phyloP scores from a whole-genome alignment of 2,888 invertebrate genomes.

The Villa cingulata region DNA sequence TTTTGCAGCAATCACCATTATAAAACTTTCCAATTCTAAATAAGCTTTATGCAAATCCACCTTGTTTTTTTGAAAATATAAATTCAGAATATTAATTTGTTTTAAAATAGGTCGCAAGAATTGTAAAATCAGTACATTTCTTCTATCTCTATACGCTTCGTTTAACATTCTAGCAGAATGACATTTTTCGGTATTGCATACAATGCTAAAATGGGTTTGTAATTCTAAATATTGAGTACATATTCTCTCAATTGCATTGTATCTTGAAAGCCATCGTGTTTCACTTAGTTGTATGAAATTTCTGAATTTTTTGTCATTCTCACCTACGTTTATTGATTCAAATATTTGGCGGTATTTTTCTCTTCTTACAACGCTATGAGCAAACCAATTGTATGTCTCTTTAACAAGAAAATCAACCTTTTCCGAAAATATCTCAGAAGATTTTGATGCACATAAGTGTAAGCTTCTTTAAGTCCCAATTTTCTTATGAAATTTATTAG shows the following conservation, averaged over 20 bases:
- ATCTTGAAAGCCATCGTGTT: not conserved
- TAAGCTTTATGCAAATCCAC: not conserved
- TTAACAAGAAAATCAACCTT: too few relatives aligned
- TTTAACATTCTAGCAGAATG: not conserved
- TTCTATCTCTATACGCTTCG: not conserved
- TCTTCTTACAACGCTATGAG: too few relatives aligned
- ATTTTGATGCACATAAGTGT: too few relatives aligned
- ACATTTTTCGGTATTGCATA: not conserved
- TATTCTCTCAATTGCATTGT: not conserved
- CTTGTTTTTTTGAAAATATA: not conserved
- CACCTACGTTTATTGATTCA: not conserved
- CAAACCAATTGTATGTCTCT: too few relatives aligned
- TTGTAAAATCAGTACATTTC: not conserved
- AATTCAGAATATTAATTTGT: not conserved
- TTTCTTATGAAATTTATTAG: too few relatives aligned
- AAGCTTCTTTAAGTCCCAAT: too few relatives aligned
- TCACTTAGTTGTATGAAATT: not conserved
- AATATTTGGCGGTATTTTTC: not conserved
- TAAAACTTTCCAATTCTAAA: not conserved
- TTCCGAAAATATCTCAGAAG: too few relatives aligned
- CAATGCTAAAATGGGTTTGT: not conserved
- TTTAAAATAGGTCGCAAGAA: not conserved
- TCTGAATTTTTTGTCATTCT: not conserved
- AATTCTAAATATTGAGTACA: not conserved
- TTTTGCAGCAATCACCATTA: not conserved